Base-by-base conservation (phyloP, 2,113 vertebrate species). In the Ameiurus melas region DNA sequence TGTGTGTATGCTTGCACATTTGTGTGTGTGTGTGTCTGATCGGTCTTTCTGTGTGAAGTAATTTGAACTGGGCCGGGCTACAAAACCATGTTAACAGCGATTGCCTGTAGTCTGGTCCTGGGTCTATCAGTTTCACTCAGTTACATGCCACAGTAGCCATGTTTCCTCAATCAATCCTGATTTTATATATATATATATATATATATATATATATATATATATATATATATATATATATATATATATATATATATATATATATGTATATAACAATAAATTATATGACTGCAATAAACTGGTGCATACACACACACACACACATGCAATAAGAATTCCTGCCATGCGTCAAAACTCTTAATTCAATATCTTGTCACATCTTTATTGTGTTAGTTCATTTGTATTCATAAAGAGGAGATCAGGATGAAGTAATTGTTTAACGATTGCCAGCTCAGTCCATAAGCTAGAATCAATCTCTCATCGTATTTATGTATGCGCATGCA, bases 1-100 rank as follows among this genome's bases (percentile, higher is more conserved):
- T 85, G 62, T 84, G 80, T 68, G 86, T 87, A 64, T 89, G 39
- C 79, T 64, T 87, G 58, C 30, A 22, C 86, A 53, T 70, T 27
- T 53, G 78, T 87, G 80, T 51, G 57, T 55, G 90, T 87, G 82
- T 82, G 66, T 43, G 68, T 57, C 33, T 53, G 84, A 30, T 88
- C 47, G 39, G 84, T 73, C 53, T n/a, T 79, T 82, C 62, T 86
- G 71, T 57, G 19, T 85, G 43, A 68, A 90, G 58, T 87, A 0
- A 85, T 86, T 71, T 83, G 51, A 83, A 71, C 58, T 86, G 51
- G 64, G 33, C 2, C 39, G 33, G 14, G 36, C 66, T 84, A 87
- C 75, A 71, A 88, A 86, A 83, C 89, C 86, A 64, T 84, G 80
- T 89, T 89, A 57, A n/a, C 39, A 85, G 47, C 47, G 64, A 81